Percentiles rank a stretch among this genome's conserved stretches.
These are phyloP conservation scores for Oceanodroma tethys DNA, from an alignment of 2,113 vertebrate genomes.

Conservation along the genomic window DNA sequence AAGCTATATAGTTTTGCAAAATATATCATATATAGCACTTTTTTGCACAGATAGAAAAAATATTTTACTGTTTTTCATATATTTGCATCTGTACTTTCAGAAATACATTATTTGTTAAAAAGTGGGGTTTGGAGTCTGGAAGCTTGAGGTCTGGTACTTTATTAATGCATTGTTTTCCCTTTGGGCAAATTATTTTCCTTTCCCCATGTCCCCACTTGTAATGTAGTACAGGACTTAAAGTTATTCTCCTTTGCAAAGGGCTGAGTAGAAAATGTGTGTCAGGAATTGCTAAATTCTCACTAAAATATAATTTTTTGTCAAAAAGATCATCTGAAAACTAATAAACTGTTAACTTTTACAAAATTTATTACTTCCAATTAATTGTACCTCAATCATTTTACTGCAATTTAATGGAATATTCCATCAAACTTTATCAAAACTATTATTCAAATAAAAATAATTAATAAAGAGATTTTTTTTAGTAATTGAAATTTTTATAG, in stretches of 20 bases:
- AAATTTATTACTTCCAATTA: not conserved
- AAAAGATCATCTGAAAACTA: not conserved
- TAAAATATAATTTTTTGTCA: not conserved
- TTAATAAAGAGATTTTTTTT: not conserved
- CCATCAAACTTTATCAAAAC: not conserved
- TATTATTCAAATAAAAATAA: not conserved
- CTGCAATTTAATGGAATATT: not conserved
- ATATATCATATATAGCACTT: no score
- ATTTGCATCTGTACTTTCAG: not conserved
- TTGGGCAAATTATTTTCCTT: not conserved
- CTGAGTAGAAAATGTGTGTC: not conserved
- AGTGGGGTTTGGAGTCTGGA: not conserved
- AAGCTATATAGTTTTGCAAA: not conserved
- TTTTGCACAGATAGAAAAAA: not conserved
- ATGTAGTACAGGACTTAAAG: not conserved
- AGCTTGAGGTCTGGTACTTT: not conserved
- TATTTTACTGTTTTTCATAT: not conserved
- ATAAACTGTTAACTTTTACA: not conserved
- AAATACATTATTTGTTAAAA: not conserved
- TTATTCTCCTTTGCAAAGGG: not conserved
- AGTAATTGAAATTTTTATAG: not conserved
- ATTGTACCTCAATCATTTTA: not conserved
- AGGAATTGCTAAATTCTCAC: not conserved
- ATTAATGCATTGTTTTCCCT: not conserved
- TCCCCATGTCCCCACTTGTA: not conserved